Conservation (phyloP, 1,140 invertebrate species). For the Drosophila grimshawi region DNA sequence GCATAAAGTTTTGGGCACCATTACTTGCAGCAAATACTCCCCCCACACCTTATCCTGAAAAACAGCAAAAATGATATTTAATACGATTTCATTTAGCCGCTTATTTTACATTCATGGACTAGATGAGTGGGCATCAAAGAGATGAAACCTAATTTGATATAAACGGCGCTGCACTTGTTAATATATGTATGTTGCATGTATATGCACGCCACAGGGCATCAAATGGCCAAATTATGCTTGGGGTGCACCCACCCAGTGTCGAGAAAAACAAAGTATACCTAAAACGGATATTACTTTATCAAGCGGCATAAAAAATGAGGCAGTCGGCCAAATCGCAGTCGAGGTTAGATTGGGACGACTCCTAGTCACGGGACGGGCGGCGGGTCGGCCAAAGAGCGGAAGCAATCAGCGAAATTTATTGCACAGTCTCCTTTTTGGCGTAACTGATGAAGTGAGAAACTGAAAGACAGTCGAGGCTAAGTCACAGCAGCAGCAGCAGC, state of each 20-base stretch:
- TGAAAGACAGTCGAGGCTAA: constrained; percentile 79
- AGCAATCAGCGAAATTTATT: constrained; percentile 83
- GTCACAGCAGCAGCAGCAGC: constrained; percentile 35
- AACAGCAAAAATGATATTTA: constrained; percentile 43
- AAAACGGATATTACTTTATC: constrained; percentile 83
- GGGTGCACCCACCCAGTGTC: neutral
- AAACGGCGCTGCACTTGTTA: constrained; percentile 14
- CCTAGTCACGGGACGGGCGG: constrained; percentile 19
- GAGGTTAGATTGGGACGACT: constrained; percentile 47
- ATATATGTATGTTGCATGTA: constrained; percentile 14
- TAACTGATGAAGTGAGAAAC: constrained; percentile 83
- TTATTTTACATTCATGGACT: constrained; percentile 41
- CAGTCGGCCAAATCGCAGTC: constrained; percentile 38
- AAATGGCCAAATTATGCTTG: constrained; percentile 7
- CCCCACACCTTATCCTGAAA: neutral
- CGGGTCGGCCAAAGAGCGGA: constrained; percentile 43
- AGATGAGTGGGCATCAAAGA: constrained; percentile 4
- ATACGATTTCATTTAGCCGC: constrained; percentile 61
- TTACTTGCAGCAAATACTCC: constrained; percentile 63
- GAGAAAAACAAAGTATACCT: constrained; percentile 65
- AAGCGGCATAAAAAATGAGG: constrained; percentile 82
- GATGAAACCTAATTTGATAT: constrained; percentile 36
- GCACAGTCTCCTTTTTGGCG: constrained; percentile 80
- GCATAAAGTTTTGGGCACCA: constrained; percentile 71
- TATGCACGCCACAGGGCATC: constrained; percentile 46